Percentiles rank a stretch among this genome's conserved stretches.
phyloP scores from a whole-genome alignment of 1,140 invertebrate genomes.

The Anoplolepis gracilipes region DNA sequence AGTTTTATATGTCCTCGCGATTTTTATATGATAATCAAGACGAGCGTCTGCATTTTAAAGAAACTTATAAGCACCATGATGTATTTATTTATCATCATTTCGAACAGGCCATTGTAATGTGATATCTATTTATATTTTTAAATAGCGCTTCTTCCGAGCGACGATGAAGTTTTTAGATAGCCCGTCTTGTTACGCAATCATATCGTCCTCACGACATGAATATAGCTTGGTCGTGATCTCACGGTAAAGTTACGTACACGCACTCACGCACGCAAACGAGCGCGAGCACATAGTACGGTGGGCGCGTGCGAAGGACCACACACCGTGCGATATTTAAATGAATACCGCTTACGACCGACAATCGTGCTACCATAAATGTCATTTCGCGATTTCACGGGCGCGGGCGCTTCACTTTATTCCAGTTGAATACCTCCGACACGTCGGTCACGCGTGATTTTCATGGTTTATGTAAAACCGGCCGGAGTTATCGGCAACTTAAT shows the following conservation, averaged over 20 bases:
- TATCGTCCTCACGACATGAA: not conserved
- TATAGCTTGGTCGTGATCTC: constrained; percentile 11
- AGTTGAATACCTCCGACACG: constrained; percentile 12
- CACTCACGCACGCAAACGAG: not conserved
- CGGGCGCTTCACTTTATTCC: constrained; percentile 66
- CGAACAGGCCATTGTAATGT: constrained; percentile 37
- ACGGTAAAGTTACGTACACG: not conserved
- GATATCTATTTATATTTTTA: constrained; percentile 38
- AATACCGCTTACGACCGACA: constrained; percentile 63
- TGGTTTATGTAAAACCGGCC: constrained; percentile 40
- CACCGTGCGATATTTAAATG: constrained; percentile 77
- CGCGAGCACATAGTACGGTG: constrained; percentile 29
- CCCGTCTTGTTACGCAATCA: constrained; percentile 21
- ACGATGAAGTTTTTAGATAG: constrained; percentile 34
- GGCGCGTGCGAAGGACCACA: constrained; percentile 71
- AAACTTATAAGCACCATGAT: not conserved
- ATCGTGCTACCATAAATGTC: constrained; percentile 70
- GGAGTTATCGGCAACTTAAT: constrained; percentile 20
- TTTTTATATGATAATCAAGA: constrained; percentile 9
- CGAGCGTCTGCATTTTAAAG: not conserved
- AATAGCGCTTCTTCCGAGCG: constrained; percentile 1
- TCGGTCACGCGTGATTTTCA: constrained; percentile 23
- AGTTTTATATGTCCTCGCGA: not conserved
- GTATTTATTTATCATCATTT: constrained; percentile 45
- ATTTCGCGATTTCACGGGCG: constrained; percentile 67